A percentile compares a stretch with the other conserved stretches of the same genome.
phyloP scores from a whole-genome alignment of 2,113 vertebrate species.

The Cebus imitator region DNA sequence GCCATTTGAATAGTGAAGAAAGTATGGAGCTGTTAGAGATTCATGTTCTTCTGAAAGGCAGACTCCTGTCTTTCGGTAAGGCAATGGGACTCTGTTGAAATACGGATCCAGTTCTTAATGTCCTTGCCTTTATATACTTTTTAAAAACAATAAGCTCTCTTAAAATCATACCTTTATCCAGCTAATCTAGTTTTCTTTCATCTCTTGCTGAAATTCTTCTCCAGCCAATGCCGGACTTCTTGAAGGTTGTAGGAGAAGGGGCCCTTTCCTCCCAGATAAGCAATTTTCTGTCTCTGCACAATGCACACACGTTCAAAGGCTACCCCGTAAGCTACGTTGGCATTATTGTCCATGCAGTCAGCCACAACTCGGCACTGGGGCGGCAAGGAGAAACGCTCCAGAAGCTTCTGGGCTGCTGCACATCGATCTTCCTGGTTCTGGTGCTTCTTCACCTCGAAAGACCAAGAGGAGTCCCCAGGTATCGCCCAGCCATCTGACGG shows the following conservation, averaged over 20 bases:
- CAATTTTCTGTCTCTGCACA: conserved; percentile 94
- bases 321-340: conserved; percentile 95
- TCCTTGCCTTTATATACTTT: conserved; percentile 75
- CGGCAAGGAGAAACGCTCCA: conserved; percentile 92
- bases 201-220: conserved; percentile 91
- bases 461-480: conserved; percentile 88
- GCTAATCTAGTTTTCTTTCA: conserved; percentile 84
- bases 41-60: conserved; percentile 70
- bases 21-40: conserved; percentile 44
- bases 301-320: conserved; percentile 96
- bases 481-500: conserved; percentile 97
- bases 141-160: conserved; percentile 62
- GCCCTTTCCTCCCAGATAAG: conserved; percentile 96
- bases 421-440: conserved; percentile 93
- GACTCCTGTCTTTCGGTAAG: conserved; percentile 62
- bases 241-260: conserved; percentile 96
- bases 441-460: conserved; percentile 93
- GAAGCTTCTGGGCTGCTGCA: conserved; percentile 91
- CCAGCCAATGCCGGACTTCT: conserved; percentile 94
- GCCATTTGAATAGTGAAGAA: conserved; percentile 31
- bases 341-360: conserved; percentile 98
- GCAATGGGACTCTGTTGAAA: conserved; percentile 69
- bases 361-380: conserved; percentile 95
- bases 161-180: conserved; percentile 60
- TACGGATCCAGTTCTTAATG: conserved; percentile 62